Evolutionary conservation across 1,140 invertebrate genomes (phyloP).

Genomic region (Platorchestia sp.): DNA sequence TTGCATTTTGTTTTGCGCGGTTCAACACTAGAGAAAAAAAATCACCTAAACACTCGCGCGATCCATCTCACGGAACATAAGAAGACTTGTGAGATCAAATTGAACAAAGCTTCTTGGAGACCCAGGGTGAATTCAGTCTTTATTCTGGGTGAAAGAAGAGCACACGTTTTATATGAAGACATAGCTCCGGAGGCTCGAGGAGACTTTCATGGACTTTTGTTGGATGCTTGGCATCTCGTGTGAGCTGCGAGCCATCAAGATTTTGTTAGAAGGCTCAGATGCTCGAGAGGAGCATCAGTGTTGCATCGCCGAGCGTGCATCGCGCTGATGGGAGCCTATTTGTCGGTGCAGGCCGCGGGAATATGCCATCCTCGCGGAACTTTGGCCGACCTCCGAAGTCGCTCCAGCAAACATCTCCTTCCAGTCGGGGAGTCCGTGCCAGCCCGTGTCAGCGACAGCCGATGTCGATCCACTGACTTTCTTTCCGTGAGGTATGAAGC

Average conservation of each 20-base stretch:
- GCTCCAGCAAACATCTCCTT: background rate
- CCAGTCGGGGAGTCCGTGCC: background rate
- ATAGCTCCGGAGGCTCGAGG: background rate
- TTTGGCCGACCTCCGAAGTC: background rate
- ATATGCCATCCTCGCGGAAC: slow-evolving; percentile 8
- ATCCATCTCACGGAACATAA: background rate
- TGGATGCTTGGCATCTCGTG: background rate
- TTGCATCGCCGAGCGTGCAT: background rate
- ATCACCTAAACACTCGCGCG: background rate
- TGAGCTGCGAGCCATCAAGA: background rate
- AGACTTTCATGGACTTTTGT: background rate
- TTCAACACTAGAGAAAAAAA: background rate
- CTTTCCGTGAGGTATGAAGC: too few species aligned
- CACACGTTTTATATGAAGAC: background rate
- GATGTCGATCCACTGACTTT: background rate
- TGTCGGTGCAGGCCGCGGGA: background rate
- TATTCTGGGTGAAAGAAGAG: background rate
- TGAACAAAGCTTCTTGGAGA: background rate
- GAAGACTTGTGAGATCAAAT: background rate
- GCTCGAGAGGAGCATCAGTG: slow-evolving; percentile 1
- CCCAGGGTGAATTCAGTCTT: background rate
- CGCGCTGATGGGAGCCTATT: slow-evolving; percentile 2
- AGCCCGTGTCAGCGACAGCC: background rate
- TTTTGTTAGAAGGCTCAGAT: background rate
- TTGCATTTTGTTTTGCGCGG: background rate